phyloP scores from a whole-genome alignment of 2,888 invertebrate genomes.

The Pyrrhia umbra region DNA sequence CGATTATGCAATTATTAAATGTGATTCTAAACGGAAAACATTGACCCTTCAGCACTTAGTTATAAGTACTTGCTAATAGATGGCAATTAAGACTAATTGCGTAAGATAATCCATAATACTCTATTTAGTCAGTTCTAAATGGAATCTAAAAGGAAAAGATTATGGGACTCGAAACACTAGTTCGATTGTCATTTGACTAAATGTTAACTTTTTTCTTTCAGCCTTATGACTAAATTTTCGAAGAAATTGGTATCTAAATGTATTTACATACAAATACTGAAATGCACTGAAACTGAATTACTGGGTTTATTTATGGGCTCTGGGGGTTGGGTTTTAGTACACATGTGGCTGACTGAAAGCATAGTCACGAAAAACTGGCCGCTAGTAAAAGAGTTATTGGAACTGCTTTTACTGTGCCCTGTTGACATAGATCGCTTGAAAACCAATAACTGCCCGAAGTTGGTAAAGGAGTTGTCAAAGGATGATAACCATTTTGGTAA shows the following conservation, averaged over 20 bases:
- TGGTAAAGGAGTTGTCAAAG: constrained; percentile 96
- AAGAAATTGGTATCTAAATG: constrained; percentile 98
- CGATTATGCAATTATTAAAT: too few relatives aligned
- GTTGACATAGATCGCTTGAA: constrained; percentile 97
- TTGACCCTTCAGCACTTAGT: too few relatives aligned
- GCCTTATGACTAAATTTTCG: constrained; percentile 98
- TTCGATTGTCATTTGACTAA: constrained; percentile 8
- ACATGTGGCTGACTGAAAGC: constrained; percentile 97
- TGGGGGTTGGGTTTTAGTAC: constrained; percentile 97
- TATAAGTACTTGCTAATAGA: too few relatives aligned
- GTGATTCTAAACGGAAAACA: too few relatives aligned
- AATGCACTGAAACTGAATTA: constrained; percentile 95
- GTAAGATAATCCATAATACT: too few relatives aligned
- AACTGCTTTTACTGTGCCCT: constrained; percentile 95
- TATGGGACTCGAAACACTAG: too few relatives aligned
- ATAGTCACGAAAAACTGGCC: constrained; percentile 96
- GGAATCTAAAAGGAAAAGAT: too few relatives aligned
- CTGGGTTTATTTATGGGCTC: constrained; percentile 96
- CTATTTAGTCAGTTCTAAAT: too few relatives aligned
- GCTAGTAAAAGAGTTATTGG: constrained; percentile 95
- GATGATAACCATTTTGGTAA: constrained; percentile 95
- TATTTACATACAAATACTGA: constrained; percentile 97
- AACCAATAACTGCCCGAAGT: constrained; percentile 97
- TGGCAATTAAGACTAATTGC: too few relatives aligned
- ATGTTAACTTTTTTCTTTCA: constrained; percentile 86